Evolutionary conservation across 2,113 vertebrate genomes (phyloP), one percentile per base, ranked within the genome.

Genomic region (Callaeas wilsoni): DNA sequence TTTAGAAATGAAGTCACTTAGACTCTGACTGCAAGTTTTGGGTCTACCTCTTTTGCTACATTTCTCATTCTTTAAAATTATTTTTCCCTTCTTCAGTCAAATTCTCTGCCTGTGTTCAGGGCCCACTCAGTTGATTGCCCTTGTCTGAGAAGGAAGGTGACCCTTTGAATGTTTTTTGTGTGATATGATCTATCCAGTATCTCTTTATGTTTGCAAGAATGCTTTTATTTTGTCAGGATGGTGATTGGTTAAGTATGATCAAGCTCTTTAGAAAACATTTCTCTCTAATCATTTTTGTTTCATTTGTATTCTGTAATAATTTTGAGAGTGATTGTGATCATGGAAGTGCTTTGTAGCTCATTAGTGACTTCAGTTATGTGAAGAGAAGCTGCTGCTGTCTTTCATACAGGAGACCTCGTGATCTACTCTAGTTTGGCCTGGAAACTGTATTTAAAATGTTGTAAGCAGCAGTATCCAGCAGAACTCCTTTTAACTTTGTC

Each of bases 221-320:
- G 39, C 90, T 67, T 93, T 60, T 74, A 35, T 93, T 39, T 7
- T 85, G 56, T 78, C 47, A 26, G 60, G 52, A 14, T 64, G 55
- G 27, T 95, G 76, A 86, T 89, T 26, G 12, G 52, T 59, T 73
- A 79, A 69, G 67, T 73, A 59, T 68, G 90, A 93, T 93, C 78
- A 88, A 77, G 49, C 52, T 69, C 87, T 87, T 93, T 83, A 64
- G 67, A 67, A 93, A 96, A 53, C 25, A 21, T 64, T 90, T 63
- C n/a, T 94, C 74, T 91, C 53, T 94, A 75, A 90, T 91, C n/a
- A 63, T 86, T 93, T 57, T 71, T 59, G 59, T 96, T 95, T 95
- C 82, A 73, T 96, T 95, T 93, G 63, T 95, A 87, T 95, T 94
- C 79, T 67, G 32, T 84, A 92, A 77, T 95, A 65, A 93, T 96